These are phyloP conservation scores for Rhagoletis pomonella DNA, from an alignment of 1,140 invertebrate species.

Conservation along the genomic window DNA sequence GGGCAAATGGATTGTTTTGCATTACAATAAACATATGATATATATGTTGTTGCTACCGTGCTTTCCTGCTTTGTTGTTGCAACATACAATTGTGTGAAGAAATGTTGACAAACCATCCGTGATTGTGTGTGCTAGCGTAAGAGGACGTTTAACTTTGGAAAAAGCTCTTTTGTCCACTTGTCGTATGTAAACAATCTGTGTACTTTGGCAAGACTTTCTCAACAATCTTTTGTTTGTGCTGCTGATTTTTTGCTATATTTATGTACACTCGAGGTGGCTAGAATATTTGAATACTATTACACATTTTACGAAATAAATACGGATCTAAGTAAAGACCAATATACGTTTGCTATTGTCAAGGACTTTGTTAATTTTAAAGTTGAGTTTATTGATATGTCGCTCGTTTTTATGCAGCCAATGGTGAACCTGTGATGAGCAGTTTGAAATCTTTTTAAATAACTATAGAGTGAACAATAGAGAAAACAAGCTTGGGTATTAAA, in stretches of 20 bases:
- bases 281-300: not conserved
- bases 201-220: not conserved
- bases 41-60: not conserved
- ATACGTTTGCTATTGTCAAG: not conserved
- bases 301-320: not conserved
- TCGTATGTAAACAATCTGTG: conserved; percentile 11
- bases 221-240: not conserved
- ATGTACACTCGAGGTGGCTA: no score
- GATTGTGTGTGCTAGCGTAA: not conserved
- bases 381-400: no score
- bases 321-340: not conserved
- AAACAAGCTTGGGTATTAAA: no score
- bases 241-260: not conserved
- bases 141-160: not conserved
- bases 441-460: no score
- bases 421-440: no score
- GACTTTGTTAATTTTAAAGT: not conserved
- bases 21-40: not conserved
- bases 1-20: not conserved
- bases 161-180: not conserved
- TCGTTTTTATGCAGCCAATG: no score
- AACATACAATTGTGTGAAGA: not conserved
- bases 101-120: not conserved
- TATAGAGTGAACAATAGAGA: no score
- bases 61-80: not conserved